These are phyloP conservation scores for Trematocara nigrifrons DNA, from an alignment of 2,113 vertebrate species.

Conservation along the genomic window DNA sequence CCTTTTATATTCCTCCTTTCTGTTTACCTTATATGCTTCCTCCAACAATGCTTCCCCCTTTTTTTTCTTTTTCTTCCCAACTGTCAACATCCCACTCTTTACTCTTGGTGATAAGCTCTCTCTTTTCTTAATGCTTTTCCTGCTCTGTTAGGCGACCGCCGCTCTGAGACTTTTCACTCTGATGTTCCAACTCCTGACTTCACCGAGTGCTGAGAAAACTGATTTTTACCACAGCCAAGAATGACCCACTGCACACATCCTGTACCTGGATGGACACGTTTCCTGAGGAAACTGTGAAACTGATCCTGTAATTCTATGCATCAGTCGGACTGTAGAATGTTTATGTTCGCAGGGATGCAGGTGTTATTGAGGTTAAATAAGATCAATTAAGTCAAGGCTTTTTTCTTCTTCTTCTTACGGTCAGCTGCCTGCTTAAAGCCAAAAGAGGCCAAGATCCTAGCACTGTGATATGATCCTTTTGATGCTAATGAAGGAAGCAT, in stretches of 20 bases:
- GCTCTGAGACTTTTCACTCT: slow-evolving; percentile 61
- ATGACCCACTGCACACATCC: slow-evolving; percentile 11
- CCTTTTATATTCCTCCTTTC: background rate
- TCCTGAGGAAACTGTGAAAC: slow-evolving; percentile 23
- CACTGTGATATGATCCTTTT: slow-evolving; percentile 61
- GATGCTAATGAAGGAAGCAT: slow-evolving; percentile 12
- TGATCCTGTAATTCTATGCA: slow-evolving; percentile 11
- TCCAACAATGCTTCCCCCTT: background rate
- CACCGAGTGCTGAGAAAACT: slow-evolving; percentile 12
- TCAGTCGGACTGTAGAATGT: background rate
- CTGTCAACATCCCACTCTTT: background rate
- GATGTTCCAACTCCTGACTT: slow-evolving; percentile 24
- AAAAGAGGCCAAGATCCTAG: slow-evolving; percentile 36
- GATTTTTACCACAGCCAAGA: background rate
- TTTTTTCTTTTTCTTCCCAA: background rate
- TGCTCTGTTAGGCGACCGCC: slow-evolving; percentile 53
- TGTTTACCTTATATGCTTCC: background rate
- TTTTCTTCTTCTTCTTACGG: background rate
- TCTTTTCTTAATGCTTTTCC: slow-evolving; percentile 51
- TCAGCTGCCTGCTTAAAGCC: slow-evolving; percentile 6
- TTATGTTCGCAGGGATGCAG: background rate
- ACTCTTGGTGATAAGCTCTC: slow-evolving; percentile 34
- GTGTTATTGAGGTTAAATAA: background rate
- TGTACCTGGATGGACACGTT: slow-evolving; percentile 42
- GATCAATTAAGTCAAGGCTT: background rate